Evolutionary conservation across 2,113 vertebrate species (phyloP), one percentile per base, ranked within the genome.

Genomic region (Nannospalax galili): DNA sequence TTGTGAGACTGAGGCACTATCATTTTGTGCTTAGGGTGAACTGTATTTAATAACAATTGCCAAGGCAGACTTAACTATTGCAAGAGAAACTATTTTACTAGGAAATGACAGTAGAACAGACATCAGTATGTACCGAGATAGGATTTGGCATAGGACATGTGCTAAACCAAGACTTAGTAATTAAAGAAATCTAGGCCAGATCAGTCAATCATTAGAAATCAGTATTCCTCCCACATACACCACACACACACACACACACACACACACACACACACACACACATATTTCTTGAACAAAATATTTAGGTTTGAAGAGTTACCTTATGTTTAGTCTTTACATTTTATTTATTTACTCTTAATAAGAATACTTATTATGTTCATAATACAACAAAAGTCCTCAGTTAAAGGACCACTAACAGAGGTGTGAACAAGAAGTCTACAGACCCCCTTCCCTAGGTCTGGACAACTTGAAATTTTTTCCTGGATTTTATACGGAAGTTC

Each of bases 261-360:
- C 5, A 82, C 9, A 45, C 20, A 65, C 48, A 6, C 5, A 82
- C 9, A 45, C 20, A 65, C 9, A 45, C 20, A 65, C 48, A 6
- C 5, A 82, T 19, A 22, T 65, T 58, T 77, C 37, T 52, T 45
- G 0, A 48, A 81, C 74, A 72, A 89, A 82, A 82, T 32, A 85
- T 48, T n/a, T 82, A 64, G 73, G 11, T 58, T 4, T 92, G 92
- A 69, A 11, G 10, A 74, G n/a, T 84, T 84, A 48, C 19, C 85
- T 85, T 88, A 17, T 77, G 35, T 80, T 84, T 84, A 91, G 80
- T 91, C 48, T 67, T 56, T 84, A 93, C 52, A 58, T 74, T 64
- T 73, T 72, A 81, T 81, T 90, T 72, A 40, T 52, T 86, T 69
- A 65, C 79, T 90, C 28, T 88, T 35, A 72, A 6, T 70, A 14